Conservation (phyloP, 2,113 vertebrate species). For the Toxostoma redivivum region DNA sequence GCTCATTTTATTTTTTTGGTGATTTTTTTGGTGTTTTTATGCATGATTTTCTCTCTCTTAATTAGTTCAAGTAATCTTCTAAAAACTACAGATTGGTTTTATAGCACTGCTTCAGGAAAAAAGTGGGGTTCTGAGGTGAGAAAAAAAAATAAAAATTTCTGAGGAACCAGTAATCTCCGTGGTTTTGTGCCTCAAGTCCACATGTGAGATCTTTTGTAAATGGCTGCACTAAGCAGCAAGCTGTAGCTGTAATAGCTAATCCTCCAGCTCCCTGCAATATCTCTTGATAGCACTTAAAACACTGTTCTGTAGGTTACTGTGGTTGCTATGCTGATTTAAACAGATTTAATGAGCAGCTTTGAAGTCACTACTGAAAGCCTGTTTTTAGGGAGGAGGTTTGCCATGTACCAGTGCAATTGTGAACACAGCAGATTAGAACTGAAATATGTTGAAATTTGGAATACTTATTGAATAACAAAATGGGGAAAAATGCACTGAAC, state of each 20-base stretch:
- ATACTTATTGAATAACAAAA: not conserved
- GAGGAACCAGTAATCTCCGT: accelerated
- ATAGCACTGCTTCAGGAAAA: not conserved
- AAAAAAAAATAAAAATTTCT: not conserved
- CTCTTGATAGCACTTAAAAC: constrained; percentile 24
- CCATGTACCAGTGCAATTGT: not conserved
- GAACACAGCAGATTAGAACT: not conserved
- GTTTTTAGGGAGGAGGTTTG: constrained; percentile 4
- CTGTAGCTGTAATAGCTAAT: not conserved
- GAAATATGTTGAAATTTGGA: not conserved
- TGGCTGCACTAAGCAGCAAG: not conserved
- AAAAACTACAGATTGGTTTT: not conserved
- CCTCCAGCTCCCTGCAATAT: not conserved
- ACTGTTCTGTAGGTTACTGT: not conserved
- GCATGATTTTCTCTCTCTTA: not conserved
- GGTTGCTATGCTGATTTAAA: constrained; percentile 34
- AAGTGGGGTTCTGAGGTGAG: not conserved
- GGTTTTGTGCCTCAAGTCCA: not conserved
- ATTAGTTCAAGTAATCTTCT: not conserved
- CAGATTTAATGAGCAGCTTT: constrained; percentile 29
- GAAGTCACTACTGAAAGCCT: not conserved
- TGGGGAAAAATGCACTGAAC: not conserved
- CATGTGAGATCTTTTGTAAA: not conserved
- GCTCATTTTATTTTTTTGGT: not conserved
- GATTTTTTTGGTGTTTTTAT: not conserved